Evolutionary conservation across 2,797 vertebrate genomes (phyloP), one percentile per base, ranked within the genome.

Genomic region (Arrhamphus sclerolepis): DNA sequence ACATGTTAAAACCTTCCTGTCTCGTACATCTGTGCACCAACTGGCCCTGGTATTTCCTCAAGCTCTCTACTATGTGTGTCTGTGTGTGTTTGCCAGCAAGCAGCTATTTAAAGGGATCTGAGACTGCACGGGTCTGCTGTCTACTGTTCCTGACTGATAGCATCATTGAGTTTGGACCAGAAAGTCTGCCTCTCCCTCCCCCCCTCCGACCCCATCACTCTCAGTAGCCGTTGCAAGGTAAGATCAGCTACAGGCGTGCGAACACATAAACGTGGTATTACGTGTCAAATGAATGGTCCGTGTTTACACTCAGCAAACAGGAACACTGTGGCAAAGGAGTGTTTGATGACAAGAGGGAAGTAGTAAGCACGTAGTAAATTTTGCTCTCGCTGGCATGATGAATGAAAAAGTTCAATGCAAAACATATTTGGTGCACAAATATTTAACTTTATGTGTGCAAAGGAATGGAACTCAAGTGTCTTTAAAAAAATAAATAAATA

Each of bases 101-200:
- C 39, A 46, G 77, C 87, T 84, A 85, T 88, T 86, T 88, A 88
- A 84, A 85, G 83, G 77, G 59, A 81, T 72, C 71, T 6, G 58
- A 83, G 66, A 68, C 75, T 70, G 62, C 56, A 72, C 65, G 6
- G 74, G 66, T 79, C 78, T 65, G 75, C 81, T 60, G 66, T 63
- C 82, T 76, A 66, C 78, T 86, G 63, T 83, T 87, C 62, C 57
- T 74, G 79, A 76, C 66, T 55, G 79, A 72, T 50, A 29, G 50
- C 72, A 56, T 73, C 66, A 56, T 56, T 44, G 18, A 74, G 72
- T 82, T 77, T 75, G 78, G 62, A 79, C 62, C 76, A 62, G 68
- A 75, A 67, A 78, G 59, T 60, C 75, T 61, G 60, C 59, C 72
- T 56, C 67, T 54, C 41, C 62, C 39, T 53, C 52, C 60, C n/a